Base-by-base conservation (phyloP, 2,888 invertebrate genomes). In the Athetis lepigone region DNA sequence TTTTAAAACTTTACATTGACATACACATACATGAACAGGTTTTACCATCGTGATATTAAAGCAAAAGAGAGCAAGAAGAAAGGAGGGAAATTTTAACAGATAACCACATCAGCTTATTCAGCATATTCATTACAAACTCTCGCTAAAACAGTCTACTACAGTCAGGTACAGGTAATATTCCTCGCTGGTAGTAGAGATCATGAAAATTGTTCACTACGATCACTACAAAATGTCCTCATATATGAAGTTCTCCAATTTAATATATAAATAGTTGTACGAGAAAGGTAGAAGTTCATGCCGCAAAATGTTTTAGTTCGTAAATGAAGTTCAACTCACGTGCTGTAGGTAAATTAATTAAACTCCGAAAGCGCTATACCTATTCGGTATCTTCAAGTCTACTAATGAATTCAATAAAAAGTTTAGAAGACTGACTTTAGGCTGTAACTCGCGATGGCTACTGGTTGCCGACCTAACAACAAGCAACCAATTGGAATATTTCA, bases 371-470 rank as follows among this genome's bases (percentile, higher is more conserved):
- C 49, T 33, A 51, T 62, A 60, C 33, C 33, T 33, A 33, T 50
- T 36, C 42, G 58, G 56, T 64, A 57, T 66, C 69, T 70, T 61
- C 69, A 61, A 64, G 69, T 72, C 36, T 63, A 50, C 64, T 70
- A 67, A 69, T 68, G 63, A 80, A 80, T 81, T 75, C 59, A 79
- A 75, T 81, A 81, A 80, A 75, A 81, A 79, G 67, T 79, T 81
- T 71, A 29, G 40, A 49, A 11, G 7, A 9, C 19, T 29, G 36
- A 6, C 8, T 55, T 7, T 13, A 9, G 18, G 9, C 29, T 52
- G 45, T 74, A 68, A 61, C 55, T 45, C 19, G 27, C 50, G 9
- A 52, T 21, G 54, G 52, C 63, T 63, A 63, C n/a, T 7, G 6
- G 4, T 51, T 59, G 64, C n/a, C 6, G 8, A 8, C 9, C 29